These are phyloP conservation scores for Menidia beryllina DNA, from an alignment of 2,113 vertebrate species.

Conservation along the genomic window DNA sequence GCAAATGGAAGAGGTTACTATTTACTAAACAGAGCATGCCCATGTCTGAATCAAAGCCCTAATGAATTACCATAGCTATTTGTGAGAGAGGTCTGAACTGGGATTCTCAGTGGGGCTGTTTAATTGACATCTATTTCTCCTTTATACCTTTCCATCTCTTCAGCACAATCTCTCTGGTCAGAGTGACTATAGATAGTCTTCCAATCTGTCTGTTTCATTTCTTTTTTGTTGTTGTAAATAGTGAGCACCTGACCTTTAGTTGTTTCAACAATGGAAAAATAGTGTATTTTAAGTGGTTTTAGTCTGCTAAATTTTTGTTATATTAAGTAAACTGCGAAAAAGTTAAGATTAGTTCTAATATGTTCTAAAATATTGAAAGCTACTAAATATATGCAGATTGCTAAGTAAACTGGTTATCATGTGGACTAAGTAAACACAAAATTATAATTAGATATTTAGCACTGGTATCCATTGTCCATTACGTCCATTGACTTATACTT, in stretches of 20 bases:
- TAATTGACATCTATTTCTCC: not conserved
- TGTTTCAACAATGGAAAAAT: not conserved
- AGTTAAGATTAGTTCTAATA: not conserved
- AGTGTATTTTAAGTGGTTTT: no score
- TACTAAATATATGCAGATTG: not conserved
- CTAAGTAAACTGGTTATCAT: not conserved
- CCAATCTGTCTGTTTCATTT: not conserved
- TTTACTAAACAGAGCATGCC: constrained; percentile 8
- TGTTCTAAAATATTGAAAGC: not conserved
- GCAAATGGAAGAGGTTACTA: not conserved
- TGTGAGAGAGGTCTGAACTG: not conserved
- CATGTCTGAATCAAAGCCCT: not conserved
- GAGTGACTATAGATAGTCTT: not conserved
- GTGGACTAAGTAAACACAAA: not conserved
- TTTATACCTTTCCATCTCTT: not conserved
- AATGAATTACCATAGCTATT: not conserved
- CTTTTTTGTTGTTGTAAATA: not conserved
- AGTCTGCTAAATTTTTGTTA: no score
- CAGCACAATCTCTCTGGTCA: constrained; percentile 1
- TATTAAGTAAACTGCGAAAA: not conserved
- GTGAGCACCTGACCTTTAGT: not conserved
- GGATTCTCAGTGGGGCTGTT: not conserved
- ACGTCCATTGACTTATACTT: not conserved
- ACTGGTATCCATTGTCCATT: not conserved
- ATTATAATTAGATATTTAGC: not conserved